Evolutionary conservation across 2,888 invertebrate species (phyloP).

Genomic region (Chrysomela aeneicollis): DNA sequence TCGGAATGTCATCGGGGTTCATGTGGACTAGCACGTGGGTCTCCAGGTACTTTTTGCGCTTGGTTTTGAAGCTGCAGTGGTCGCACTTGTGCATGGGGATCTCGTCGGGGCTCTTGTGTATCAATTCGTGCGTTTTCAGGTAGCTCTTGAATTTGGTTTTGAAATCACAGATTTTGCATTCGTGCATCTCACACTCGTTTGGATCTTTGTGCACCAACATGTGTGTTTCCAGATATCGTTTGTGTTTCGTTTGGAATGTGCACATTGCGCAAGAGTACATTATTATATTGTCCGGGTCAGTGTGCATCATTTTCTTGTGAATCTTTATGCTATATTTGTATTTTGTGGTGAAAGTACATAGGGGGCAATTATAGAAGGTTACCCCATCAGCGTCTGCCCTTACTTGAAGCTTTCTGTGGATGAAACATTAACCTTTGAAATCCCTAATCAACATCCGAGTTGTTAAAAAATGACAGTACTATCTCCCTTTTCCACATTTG

Average conservation of each 20-base stretch:
- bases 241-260: conserved; percentile 39
- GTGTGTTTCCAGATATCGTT: conserved; percentile 41
- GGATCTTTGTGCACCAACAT: conserved; percentile 42
- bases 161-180: conserved; percentile 41
- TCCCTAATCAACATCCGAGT: too few relatives aligned
- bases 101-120: conserved; percentile 41
- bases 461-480: too few relatives aligned
- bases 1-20: conserved; percentile 41
- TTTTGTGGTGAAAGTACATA: conserved; percentile 39
- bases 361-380: conserved; percentile 37
- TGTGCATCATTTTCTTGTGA: conserved; percentile 40
- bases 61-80: conserved; percentile 39
- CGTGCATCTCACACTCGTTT: conserved; percentile 38
- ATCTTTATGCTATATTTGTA: conserved; percentile 41
- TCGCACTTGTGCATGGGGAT: conserved; percentile 38
- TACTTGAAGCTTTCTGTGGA: conserved; percentile 36
- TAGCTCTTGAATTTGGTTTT: conserved; percentile 46
- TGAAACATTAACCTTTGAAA: background rate
- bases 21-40: conserved; percentile 42
- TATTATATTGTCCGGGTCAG: conserved; percentile 34
- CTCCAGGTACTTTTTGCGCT: conserved; percentile 43
- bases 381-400: conserved; percentile 37
- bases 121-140: conserved; percentile 41
- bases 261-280: conserved; percentile 37
- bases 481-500: too few relatives aligned